These are phyloP conservation scores for Fringilla coelebs DNA, from an alignment of 2,797 vertebrate genomes.

Conservation along the genomic window DNA sequence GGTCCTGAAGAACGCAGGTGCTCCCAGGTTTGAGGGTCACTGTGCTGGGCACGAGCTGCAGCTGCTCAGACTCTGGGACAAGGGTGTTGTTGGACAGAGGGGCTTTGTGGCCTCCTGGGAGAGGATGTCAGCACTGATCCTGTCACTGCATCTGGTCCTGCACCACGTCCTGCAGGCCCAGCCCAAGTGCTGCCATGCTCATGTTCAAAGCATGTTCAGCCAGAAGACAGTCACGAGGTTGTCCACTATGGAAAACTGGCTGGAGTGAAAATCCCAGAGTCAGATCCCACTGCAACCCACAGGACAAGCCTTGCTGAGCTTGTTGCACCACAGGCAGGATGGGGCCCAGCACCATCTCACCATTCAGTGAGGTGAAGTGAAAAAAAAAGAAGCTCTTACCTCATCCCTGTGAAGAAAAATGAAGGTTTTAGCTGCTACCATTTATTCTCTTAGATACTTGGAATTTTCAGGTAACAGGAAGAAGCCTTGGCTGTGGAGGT, in stretches of 20 bases:
- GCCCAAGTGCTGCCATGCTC: not conserved
- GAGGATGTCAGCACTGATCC: not conserved
- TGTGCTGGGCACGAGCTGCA: not conserved
- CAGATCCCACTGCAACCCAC: not conserved
- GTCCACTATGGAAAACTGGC: not conserved
- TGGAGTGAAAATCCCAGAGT: not conserved
- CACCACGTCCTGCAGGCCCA: not conserved
- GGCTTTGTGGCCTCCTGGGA: not conserved
- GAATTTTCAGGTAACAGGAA: not conserved
- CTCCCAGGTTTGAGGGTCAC: not conserved
- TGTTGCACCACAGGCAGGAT: not conserved
- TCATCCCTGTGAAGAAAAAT: not conserved
- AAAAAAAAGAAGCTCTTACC: not conserved
- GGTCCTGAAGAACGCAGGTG: not conserved
- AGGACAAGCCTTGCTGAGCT: not conserved
- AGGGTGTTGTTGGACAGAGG: not conserved
- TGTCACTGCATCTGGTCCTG: not conserved
- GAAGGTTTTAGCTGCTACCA: not conserved
- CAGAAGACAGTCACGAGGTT: not conserved
- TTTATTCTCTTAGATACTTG: not conserved
- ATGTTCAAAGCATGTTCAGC: not conserved
- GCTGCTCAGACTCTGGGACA: not conserved
- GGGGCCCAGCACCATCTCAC: not conserved
- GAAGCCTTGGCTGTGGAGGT: not conserved
- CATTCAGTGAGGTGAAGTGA: not conserved